Base-by-base conservation (phyloP, 2,888 invertebrate genomes). In the Tribolium freemani region DNA sequence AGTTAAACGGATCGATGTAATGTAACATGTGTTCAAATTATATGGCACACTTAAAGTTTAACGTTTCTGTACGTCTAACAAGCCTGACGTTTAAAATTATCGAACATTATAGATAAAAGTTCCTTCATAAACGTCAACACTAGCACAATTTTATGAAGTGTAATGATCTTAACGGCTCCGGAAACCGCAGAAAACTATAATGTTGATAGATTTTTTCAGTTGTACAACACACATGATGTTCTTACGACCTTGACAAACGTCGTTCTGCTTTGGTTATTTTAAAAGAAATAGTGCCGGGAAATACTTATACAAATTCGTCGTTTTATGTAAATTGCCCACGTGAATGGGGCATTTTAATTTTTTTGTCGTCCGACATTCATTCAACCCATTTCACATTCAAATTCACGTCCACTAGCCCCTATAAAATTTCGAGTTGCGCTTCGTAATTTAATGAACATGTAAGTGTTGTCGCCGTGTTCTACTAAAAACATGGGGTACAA, bases 401-500 rank as follows among this genome's bases (percentile, higher is more conserved):
- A 16, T 16, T 16, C 16, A 1, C 16, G 16, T 16, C 16, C 16
- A 16, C 16, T 61, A 61, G 38, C 64, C 64, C 64, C 20, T 13
- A 48, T 26, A 10, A 44, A 38, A 54, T 60, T 60, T 38, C 20
- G 44, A 13, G n/a, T 45, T 8, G 46, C 46, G n/a, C 6, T 16
- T n/a, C 21, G 13, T 38, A 53, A 21, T 31, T 44, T 53, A 64
- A 44, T 53, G 53, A 50, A 51, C 50, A 44, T 61, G 46, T 31
- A 13, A 16, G 20, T 54, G 38, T 66, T n/a, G 44, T 66, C 56
- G 53, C 64, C 58, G 53, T 70, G 63, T 74, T 71, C 68, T 31
- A 71, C 50, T 63, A 71, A 66, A 69, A 75, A 72, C 69, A 69
- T 70, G 26, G 71, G 74, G 74, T 75, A 78, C 80, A 82, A 83